These are phyloP conservation scores for Distichodus sexfasciatus DNA, from an alignment of 2,797 vertebrate species.

Conservation along the genomic window DNA sequence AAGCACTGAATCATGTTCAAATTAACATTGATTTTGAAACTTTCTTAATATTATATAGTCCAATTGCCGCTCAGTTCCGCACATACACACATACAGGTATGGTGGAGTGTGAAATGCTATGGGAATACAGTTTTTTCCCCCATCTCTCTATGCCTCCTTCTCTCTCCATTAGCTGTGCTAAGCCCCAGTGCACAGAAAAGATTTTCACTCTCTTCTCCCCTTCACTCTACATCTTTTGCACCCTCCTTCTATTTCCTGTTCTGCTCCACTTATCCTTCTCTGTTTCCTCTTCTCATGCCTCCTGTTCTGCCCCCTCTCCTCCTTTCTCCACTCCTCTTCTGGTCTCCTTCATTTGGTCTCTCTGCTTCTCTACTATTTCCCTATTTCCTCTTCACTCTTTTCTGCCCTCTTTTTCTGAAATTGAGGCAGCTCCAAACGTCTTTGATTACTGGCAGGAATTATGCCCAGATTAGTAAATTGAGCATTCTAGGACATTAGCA, in stretches of 20 bases:
- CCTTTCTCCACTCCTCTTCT: neutral
- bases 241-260: neutral
- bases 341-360: too few species aligned
- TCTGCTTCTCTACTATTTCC: neutral
- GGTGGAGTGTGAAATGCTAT: conserved; percentile 14
- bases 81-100: neutral
- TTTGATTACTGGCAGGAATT: too few species aligned
- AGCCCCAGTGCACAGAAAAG: too few species aligned
- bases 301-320: neutral
- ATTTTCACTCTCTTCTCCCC: neutral
- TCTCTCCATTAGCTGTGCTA: neutral
- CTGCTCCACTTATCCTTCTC: too few species aligned
- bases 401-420: conserved; percentile 27
- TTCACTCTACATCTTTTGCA: neutral
- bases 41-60: too few species aligned
- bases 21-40: too few species aligned
- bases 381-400: neutral
- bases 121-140: neutral
- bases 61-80: too few species aligned
- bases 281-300: neutral
- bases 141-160: neutral
- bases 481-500: too few species aligned
- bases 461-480: too few species aligned
- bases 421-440: conserved; percentile 17
- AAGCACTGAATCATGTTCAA: too few species aligned